These are phyloP conservation scores for Drosophila rhopaloa DNA, from an alignment of 1,140 invertebrate species.

Conservation along the genomic window DNA sequence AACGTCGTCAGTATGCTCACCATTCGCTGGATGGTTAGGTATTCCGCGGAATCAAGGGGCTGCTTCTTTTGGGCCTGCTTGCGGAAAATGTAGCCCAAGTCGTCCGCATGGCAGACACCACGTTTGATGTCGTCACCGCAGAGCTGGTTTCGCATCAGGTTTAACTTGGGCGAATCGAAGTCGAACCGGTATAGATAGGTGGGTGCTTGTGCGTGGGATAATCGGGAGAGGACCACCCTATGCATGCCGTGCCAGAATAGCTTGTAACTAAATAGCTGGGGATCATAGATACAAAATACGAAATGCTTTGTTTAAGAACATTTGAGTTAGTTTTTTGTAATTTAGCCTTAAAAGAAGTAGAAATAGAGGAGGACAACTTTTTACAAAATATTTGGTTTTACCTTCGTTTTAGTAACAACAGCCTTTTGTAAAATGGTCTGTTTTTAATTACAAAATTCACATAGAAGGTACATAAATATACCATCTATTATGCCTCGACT, in stretches of 20 bases:
- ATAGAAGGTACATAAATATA: too few species aligned
- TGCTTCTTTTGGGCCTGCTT: slow-evolving; percentile 78
- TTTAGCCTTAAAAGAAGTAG: too few species aligned
- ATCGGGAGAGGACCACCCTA: slow-evolving; percentile 63
- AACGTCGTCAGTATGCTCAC: slow-evolving; percentile 84
- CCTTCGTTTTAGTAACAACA: too few species aligned
- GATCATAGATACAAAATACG: too few species aligned
- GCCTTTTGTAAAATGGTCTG: too few species aligned
- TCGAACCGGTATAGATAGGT: slow-evolving; percentile 85
- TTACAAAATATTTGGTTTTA: too few species aligned
- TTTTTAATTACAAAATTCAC: too few species aligned
- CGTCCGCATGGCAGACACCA: slow-evolving; percentile 87
- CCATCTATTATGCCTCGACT: too few species aligned
- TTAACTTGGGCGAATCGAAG: slow-evolving; percentile 75
- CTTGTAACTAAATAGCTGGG: slow-evolving; percentile 71
- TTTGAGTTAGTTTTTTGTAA: too few species aligned
- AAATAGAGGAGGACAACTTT: too few species aligned
- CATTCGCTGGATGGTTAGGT: slow-evolving; percentile 74
- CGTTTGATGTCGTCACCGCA: slow-evolving; percentile 60
- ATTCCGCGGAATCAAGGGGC: slow-evolving; percentile 61
- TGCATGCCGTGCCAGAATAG: slow-evolving; percentile 84
- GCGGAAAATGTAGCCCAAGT: slow-evolving; percentile 88
- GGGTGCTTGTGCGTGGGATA: slow-evolving; percentile 64
- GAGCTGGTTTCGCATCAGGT: slow-evolving; percentile 68
- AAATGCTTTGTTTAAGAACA: too few species aligned